Evolutionary conservation across 2,797 vertebrate genomes (phyloP), one percentile per base, ranked within the genome.

Genomic region (Hapalemur alaotrensis): DNA sequence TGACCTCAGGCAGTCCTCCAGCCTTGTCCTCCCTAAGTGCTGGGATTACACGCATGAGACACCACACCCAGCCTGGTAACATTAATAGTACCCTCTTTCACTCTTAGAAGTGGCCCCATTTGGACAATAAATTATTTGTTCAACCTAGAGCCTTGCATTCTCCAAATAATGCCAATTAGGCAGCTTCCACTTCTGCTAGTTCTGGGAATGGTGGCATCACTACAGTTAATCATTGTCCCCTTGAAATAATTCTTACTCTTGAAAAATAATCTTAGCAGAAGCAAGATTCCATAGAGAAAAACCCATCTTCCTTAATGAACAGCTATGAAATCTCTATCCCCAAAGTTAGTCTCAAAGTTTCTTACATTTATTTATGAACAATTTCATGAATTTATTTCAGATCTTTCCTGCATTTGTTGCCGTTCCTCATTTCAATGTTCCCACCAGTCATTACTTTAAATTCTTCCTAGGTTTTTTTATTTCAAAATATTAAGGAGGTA

Each of bases 261-360:
- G 4, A 59, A 93, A 95, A 91, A 69, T 46, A 91, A 85, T 84
- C 41, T 76, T 87, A 67, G 32, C 11, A 95, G 83, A 82, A 32
- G 50, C 32, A 50, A 95, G 50, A 94, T 81, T 82, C 20, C 38
- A 78, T 57, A 23, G 54, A 75, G 63, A 86, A 89, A 94, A 70
- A 61, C 69, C 38, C 4, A 70, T 23, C 73, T 80, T 93, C 48
- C 69, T 59, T 75, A 70, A 30, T n/a, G 14, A 73, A 46, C 7
- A 73, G 50, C 28, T 75, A 54, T 82, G 23, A 89, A 85, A 82
- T 85, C 22, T 43, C 48, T 57, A n/a, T 50, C 38, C 13, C 11
- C 50, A 69, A 38, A 25, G 30, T 86, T 35, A 90, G 25, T 78
- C 32, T 95, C 48, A 57, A 46, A 12, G 43, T 35, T 54, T 14